These are phyloP conservation scores for Drosophila tripunctata DNA, from an alignment of 2,888 invertebrate species.

Conservation along the genomic window DNA sequence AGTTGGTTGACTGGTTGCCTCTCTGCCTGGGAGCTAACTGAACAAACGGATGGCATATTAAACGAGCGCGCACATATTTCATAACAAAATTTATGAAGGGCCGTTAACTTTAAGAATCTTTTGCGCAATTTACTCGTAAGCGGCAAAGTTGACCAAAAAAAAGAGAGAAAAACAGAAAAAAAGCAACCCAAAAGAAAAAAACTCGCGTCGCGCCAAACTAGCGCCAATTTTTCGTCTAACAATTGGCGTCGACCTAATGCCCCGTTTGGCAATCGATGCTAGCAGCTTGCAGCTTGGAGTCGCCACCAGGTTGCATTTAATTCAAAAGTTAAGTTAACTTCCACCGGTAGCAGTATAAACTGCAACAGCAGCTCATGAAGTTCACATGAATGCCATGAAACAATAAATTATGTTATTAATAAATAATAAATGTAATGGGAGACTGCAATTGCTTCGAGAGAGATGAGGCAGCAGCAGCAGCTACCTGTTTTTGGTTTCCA, in stretches of 20 bases:
- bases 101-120: conserved; percentile 82
- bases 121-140: conserved; percentile 70
- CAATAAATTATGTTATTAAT: conserved; percentile 84
- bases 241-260: conserved; percentile 82
- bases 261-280: conserved; percentile 80
- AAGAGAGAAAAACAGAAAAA: neutral
- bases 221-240: conserved; percentile 81
- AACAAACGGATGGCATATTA: conserved; percentile 71
- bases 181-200: neutral
- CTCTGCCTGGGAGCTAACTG: conserved; percentile 43
- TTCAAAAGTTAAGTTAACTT: conserved; percentile 72
- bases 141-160: conserved; percentile 27
- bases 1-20: conserved; percentile 9
- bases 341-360: no score
- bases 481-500: conserved; percentile 69
- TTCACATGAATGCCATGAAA: conserved; percentile 83
- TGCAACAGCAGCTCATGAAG: conserved; percentile 60
- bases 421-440: conserved; percentile 83
- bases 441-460: conserved; percentile 67
- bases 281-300: no score
- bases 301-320: conserved; percentile 57
- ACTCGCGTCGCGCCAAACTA: conserved; percentile 61
- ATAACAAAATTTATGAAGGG: conserved; percentile 81
- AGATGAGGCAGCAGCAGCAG: conserved; percentile 63
- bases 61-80: conserved; percentile 79